phyloP scores from a whole-genome alignment of 1,140 invertebrate species.

The Ctenoplectra terminalis region DNA sequence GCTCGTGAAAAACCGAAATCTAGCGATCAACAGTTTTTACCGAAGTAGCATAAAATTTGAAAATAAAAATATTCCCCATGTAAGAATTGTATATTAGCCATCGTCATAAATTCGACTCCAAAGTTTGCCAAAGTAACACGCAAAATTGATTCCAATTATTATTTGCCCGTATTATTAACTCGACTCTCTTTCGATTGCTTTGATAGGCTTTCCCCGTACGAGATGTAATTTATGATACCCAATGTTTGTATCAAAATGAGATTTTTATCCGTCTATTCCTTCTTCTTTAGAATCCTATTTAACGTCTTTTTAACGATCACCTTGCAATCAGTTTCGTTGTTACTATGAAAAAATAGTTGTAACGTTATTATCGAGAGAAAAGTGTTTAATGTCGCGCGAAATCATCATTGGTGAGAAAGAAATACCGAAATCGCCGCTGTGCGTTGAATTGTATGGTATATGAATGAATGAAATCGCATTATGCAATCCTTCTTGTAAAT shows the following conservation, averaged over 20 bases:
- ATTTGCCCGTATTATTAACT: slow-evolving; percentile 11
- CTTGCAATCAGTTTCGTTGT: slow-evolving; percentile 17
- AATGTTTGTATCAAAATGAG: not conserved
- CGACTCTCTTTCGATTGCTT: not conserved
- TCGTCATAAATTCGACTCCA: not conserved
- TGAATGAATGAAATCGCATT: slow-evolving; percentile 44
- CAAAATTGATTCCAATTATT: not conserved
- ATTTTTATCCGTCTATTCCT: not conserved
- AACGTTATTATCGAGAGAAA: slow-evolving; percentile 14
- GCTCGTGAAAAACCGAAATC: not conserved
- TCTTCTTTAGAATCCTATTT: not conserved
- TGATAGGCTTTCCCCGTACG: not conserved
- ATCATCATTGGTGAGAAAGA: slow-evolving; percentile 12
- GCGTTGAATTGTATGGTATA: slow-evolving; percentile 14
- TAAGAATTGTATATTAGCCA: not conserved
- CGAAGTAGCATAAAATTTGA: not conserved
- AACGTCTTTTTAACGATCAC: not conserved
- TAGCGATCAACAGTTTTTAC: too few species aligned
- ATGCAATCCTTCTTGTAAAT: slow-evolving; percentile 51
- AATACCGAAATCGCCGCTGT: slow-evolving; percentile 1
- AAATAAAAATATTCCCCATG: slow-evolving; percentile 4
- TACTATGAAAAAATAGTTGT: slow-evolving; percentile 25
- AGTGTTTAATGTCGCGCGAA: slow-evolving; percentile 38
- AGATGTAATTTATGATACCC: not conserved
- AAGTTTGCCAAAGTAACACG: not conserved